phyloP scores from a whole-genome alignment of 1,140 invertebrate species.

The Cotesia chilonis region DNA sequence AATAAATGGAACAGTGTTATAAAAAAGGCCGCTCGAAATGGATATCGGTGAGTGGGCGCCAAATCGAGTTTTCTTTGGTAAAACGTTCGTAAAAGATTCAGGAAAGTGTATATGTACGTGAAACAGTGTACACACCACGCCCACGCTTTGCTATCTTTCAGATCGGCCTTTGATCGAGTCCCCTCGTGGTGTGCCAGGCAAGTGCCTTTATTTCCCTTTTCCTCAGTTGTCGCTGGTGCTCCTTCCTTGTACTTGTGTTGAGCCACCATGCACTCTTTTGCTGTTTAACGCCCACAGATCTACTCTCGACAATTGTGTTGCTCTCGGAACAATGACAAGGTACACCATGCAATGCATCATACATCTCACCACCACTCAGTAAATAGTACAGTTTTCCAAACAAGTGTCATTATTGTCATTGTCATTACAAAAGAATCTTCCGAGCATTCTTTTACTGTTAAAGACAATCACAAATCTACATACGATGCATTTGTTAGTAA shows the following conservation, averaged over 20 bases:
- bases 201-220: constrained; percentile 16
- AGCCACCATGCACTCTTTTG: not conserved
- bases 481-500: too few relatives aligned
- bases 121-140: not conserved
- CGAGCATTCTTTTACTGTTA: not conserved
- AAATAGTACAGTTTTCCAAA: constrained; percentile 4
- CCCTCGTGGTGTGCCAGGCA: not conserved
- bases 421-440: constrained; percentile 6
- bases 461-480: not conserved
- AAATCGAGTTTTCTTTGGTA: constrained; percentile 13
- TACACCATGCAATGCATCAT: too few relatives aligned
- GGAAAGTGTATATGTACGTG: not conserved
- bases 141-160: constrained; percentile 4
- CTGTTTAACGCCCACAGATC: too few relatives aligned
- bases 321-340: too few relatives aligned
- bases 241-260: too few relatives aligned
- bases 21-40: not conserved
- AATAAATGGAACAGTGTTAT: too few relatives aligned
- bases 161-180: constrained; percentile 16
- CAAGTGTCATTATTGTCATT: not conserved
- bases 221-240: too few relatives aligned
- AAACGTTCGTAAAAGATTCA: constrained; percentile 9
- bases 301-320: not conserved
- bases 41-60: constrained; percentile 10
- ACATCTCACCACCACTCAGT: not conserved